These are phyloP conservation scores for Uria aalge DNA, from an alignment of 2,113 vertebrate species.

Conservation along the genomic window DNA sequence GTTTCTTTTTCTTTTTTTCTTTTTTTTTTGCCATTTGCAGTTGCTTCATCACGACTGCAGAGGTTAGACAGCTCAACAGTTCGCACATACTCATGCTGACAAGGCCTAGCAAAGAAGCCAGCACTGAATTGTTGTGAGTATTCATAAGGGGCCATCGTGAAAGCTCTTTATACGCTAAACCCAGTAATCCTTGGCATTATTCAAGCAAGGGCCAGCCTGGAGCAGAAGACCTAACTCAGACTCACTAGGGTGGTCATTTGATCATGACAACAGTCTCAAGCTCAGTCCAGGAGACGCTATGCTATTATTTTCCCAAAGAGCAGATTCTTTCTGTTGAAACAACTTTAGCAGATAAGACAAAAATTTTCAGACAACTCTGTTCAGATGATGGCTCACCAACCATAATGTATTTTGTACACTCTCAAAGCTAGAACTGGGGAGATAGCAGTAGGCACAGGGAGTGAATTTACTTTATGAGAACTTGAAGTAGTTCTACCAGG, in stretches of 20 bases:
- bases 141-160: neutral
- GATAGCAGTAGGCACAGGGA: neutral
- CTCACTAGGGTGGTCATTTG: neutral
- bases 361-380: neutral
- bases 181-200: neutral
- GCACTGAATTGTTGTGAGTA: conserved; percentile 88
- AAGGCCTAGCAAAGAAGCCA: conserved; percentile 83
- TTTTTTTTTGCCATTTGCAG: conserved; percentile 77
- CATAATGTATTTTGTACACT: fast-evolving
- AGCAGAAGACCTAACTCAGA: neutral
- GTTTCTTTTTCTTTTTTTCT: conserved; percentile 63
- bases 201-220: neutral
- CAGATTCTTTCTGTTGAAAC: neutral
- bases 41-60: conserved; percentile 91
- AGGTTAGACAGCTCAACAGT: conserved; percentile 98
- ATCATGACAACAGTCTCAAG: neutral
- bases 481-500: neutral
- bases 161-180: neutral
- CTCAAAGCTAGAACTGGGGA: neutral
- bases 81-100: conserved; percentile 99
- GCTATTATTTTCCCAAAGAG: neutral
- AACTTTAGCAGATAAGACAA: neutral
- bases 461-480: neutral
- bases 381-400: neutral
- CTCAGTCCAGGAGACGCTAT: neutral